Base-by-base conservation (phyloP, 1,140 invertebrate genomes). In the Drosophila santomea region DNA sequence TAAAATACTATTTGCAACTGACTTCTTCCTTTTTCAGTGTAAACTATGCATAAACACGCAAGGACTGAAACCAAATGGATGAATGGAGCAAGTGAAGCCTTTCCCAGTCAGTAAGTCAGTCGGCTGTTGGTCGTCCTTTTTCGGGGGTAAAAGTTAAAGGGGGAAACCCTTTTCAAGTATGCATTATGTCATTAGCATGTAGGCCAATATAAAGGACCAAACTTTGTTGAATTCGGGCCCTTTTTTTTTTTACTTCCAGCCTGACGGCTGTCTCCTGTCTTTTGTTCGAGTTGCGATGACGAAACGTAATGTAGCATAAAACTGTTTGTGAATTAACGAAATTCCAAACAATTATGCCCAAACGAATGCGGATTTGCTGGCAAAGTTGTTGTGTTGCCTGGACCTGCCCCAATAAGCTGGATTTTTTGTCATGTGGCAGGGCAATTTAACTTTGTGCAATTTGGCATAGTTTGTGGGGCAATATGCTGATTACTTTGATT, bases 121-220 rank as follows among this genome's bases (percentile, higher is more conserved):
- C 44, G 64, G 55, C 43, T 67, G 51, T 45, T 57, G 15, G 38
- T 17, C 12, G 28, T 54, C 25, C n/a, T 60, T 25, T 12, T 15
- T 8, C 32, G 12, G 25, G 28, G 61, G 20, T 20, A 15, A 23
- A 25, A 32, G 69, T 56, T 17, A 43, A 50, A 47, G 72, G 75
- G 75, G 78, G 63, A 36, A 39, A 8, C 43, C 67, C 72, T 81
- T 78, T 56, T 89, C 80, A 89, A 89, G 85, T 89, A 90, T 84
- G 80, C 85, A 89, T 89, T 90, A 89, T 89, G 84, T 89, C 84
- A 89, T 89, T 89, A 89, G 84, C 84, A 89, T 89, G 85, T 78
- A 89, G 85, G 80, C 77, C 25, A 89, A 88, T 78, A 77, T 63
- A 88, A 83, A 86, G 68, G 72, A 80, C 60, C 67, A 67, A 79